phyloP scores from a whole-genome alignment of 2,113 vertebrate genomes.

The Psittacus erithacus region DNA sequence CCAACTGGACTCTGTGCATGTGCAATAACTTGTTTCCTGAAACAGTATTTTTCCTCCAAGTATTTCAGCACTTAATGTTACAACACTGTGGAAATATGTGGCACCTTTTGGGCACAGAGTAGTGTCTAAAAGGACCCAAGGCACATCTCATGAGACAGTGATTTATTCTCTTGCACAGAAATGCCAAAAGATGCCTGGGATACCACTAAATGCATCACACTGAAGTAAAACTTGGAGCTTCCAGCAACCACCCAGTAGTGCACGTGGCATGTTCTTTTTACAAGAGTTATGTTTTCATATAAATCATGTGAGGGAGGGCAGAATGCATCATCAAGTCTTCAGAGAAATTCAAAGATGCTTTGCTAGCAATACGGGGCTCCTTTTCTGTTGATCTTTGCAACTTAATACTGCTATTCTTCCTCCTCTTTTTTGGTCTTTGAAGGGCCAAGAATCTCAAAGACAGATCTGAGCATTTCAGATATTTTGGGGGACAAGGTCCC shows the following conservation, averaged over 20 bases:
- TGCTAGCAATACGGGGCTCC: background rate
- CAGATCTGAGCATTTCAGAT: background rate
- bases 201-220: background rate
- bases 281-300: background rate
- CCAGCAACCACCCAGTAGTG: background rate
- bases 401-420: background rate
- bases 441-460: background rate
- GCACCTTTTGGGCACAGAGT: background rate
- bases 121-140: background rate
- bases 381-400: background rate
- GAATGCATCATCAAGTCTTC: background rate
- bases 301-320: fast-evolving
- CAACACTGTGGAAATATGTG: background rate
- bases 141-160: background rate
- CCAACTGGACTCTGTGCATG: background rate
- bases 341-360: background rate
- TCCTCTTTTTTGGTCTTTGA: background rate
- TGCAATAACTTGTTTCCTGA: background rate
- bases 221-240: background rate
- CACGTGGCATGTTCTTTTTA: background rate
- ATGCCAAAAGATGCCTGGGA: background rate
- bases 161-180: background rate
- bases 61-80: background rate
- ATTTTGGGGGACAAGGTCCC: background rate
- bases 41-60: background rate